phyloP scores from a whole-genome alignment of 2,113 vertebrate genomes.

The Salvelinus namaycush region DNA sequence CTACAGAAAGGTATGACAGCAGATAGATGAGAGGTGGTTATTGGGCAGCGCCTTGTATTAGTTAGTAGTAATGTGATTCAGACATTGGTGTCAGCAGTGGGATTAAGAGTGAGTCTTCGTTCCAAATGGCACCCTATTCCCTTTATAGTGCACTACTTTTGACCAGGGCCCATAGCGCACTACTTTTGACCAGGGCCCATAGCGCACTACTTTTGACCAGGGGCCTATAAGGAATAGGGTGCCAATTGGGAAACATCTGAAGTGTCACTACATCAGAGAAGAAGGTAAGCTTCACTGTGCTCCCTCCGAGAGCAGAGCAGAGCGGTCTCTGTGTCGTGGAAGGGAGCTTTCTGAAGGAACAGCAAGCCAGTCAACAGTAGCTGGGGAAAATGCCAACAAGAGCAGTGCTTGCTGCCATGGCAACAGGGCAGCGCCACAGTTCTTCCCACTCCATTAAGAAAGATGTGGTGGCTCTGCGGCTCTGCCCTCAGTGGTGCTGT shows the following conservation, averaged over 20 bases:
- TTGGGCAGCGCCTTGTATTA: background rate
- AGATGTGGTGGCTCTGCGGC: conserved; percentile 63
- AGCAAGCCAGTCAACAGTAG: conserved; percentile 58
- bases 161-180: too few species aligned
- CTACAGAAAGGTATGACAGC: background rate
- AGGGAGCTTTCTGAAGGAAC: conserved; percentile 47
- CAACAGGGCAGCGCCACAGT: conserved; percentile 73
- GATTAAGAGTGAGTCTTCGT: conserved; percentile 39
- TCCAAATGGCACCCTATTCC: too few species aligned
- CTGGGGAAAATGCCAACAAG: conserved; percentile 70
- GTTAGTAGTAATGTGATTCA: conserved; percentile 18
- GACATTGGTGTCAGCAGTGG: conserved; percentile 32
- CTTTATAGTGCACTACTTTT: too few species aligned
- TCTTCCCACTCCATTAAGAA: conserved; percentile 71
- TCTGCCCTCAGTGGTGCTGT: conserved; percentile 64
- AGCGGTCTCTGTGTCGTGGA: conserved; percentile 29
- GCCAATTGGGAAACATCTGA: too few species aligned
- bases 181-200: too few species aligned
- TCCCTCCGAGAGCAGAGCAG: conserved; percentile 8
- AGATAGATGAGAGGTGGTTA: background rate
- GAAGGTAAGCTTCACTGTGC: conserved; percentile 43
- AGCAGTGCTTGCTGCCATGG: conserved; percentile 71
- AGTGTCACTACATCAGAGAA: conserved; percentile 27
- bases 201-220: too few species aligned
- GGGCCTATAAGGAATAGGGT: too few species aligned